Evolutionary conservation across 2,797 vertebrate species (phyloP), one percentile per base, ranked within the genome.

Genomic region (Gila robusta): DNA sequence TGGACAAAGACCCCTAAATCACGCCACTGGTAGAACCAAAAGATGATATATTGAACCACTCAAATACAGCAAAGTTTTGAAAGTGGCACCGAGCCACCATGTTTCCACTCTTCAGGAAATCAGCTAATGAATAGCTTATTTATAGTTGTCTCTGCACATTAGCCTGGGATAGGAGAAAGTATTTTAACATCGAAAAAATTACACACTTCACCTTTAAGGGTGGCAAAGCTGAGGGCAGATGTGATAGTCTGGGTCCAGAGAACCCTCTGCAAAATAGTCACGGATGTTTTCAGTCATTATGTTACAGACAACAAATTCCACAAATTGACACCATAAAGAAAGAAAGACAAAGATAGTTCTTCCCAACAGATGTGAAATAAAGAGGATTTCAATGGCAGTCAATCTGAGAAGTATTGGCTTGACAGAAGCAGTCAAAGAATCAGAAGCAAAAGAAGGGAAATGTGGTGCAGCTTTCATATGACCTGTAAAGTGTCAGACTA

Each of bases 111-210:
- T 54, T 81, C 23, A 52, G 47, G 14, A 71, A 32, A 54, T 52
- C 47, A 1, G 16, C 47, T 14, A n/a, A 81, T 52, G 16, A 80
- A 80, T 49, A 49, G 17, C 35, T 71, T 54, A 56, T 82, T 71
- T 56, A 56, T 71, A 82, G 47, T 37, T 71, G 32, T 26, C 80
- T 71, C 44, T 19, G 67, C 32, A 21, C 28, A 82, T 71, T 82
- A 71, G 23, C 6, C 32, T 54, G 47, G 16, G 26, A 54, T 10
- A 81, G 26, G 47, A 70, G 32, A 71, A 41, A 66, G 17, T 80
- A 49, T 35, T 80, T 66, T 70, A 70, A 81, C 49, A 59, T 82
- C 17, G 0, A 59, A 82, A 82, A 21, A 73, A 62, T 44, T 14
- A 32, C 79, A 82, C 54, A 62, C 69, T 82, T 59, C 37, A 41